phyloP scores from a whole-genome alignment of 53 echinoderm and acorn worm species.

The Patiria pectinifera region DNA sequence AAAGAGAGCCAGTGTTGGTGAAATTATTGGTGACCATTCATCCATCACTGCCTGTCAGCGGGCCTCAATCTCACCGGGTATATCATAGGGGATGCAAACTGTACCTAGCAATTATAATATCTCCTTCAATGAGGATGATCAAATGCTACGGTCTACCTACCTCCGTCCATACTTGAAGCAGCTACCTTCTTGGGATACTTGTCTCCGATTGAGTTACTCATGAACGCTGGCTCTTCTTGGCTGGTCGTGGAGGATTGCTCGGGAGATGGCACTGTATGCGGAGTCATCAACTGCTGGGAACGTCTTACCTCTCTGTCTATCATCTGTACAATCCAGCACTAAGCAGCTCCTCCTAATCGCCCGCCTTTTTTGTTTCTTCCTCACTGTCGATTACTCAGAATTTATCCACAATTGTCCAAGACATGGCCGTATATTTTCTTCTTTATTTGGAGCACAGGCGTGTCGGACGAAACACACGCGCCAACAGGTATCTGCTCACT shows the following conservation, averaged over 20 bases:
- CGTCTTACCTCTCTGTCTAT: constrained; percentile 9
- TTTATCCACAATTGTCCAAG: constrained; percentile 10
- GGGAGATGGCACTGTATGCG: constrained; percentile 23
- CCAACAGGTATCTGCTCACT: constrained; percentile 24
- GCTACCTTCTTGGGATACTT: constrained; percentile 51
- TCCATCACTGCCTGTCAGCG: not conserved
- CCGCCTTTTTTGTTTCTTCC: not conserved
- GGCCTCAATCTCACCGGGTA: not conserved
- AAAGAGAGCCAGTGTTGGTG: too few species aligned
- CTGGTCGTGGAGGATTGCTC: not conserved
- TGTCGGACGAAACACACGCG: not conserved
- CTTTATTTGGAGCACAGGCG: not conserved
- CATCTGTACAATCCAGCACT: constrained; percentile 33
- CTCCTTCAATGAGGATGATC: not conserved
- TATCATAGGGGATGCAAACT: not conserved
- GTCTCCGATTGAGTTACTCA: constrained; percentile 38
- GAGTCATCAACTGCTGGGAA: constrained; percentile 21
- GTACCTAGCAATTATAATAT: not conserved
- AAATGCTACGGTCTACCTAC: constrained; percentile 31
- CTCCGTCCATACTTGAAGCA: constrained; percentile 50
- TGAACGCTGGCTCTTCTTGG: constrained; percentile 40
- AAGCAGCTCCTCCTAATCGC: not conserved
- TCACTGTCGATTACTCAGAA: constrained; percentile 33
- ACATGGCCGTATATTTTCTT: not conserved
- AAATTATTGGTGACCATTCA: not conserved